Conservation (phyloP, 2,888 invertebrate genomes). For the Amphimallon solstitiale region DNA sequence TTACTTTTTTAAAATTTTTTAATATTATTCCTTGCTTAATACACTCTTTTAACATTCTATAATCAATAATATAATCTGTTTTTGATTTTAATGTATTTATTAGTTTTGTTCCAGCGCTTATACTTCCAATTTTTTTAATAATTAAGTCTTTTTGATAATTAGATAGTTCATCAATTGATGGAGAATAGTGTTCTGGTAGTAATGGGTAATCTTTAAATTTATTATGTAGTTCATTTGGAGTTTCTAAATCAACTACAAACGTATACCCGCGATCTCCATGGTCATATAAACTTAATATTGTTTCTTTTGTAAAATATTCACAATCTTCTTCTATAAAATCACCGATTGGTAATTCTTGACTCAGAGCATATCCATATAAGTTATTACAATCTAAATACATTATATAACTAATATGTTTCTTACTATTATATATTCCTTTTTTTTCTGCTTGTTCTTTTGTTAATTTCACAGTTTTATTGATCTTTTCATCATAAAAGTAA, state of each 20-base stretch:
- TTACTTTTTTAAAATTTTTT: conserved; percentile 22
- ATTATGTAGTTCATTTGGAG: conserved; percentile 23
- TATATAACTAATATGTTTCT: too few relatives aligned
- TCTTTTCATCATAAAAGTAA: conserved; percentile 30
- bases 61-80: too few relatives aligned
- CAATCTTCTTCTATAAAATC: conserved; percentile 15
- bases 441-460: too few relatives aligned
- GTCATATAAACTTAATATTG: conserved; percentile 15
- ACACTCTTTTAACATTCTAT: conserved; percentile 21
- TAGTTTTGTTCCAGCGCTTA: not conserved
- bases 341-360: conserved; percentile 15
- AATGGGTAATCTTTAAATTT: conserved; percentile 25
- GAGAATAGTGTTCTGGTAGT: too few relatives aligned
- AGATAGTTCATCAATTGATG: too few relatives aligned
- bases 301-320: conserved; percentile 21
- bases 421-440: too few relatives aligned
- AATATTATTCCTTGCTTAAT: conserved; percentile 24
- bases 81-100: conserved; percentile 23
- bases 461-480: too few relatives aligned
- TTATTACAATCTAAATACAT: conserved; percentile 29
- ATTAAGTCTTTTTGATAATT: too few relatives aligned
- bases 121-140: conserved; percentile 2
- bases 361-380: conserved; percentile 18
- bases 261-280: conserved; percentile 21
- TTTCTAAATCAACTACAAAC: conserved; percentile 31